Percentiles rank a stretch among this genome's conserved stretches.
Conservation (phyloP, 2,797 vertebrate species). For the Cyprinodon diabolis region DNA sequence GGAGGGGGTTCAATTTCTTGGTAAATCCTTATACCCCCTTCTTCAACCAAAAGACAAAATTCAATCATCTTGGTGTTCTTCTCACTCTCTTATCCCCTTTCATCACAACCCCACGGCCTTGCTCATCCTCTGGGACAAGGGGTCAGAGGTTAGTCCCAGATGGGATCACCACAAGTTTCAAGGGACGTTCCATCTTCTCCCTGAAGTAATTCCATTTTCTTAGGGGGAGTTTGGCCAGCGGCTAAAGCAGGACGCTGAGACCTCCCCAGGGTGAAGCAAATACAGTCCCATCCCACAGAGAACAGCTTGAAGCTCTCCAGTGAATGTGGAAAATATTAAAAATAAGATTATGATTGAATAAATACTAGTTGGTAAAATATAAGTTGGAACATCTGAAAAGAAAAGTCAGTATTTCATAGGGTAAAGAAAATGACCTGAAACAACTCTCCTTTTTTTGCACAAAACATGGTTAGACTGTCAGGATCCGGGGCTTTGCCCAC, state of each 20-base stretch:
- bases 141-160: constrained; percentile 67
- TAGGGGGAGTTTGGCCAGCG: constrained; percentile 49
- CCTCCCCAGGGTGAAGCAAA: constrained; percentile 49
- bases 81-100: constrained; percentile 55
- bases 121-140: constrained; percentile 37
- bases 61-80: constrained; percentile 69
- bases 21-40: constrained; percentile 80
- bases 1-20: constrained; percentile 78
- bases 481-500: too few relatives aligned
- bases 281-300: constrained; percentile 11
- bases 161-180: constrained; percentile 53
- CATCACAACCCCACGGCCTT: constrained; percentile 14
- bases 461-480: too few relatives aligned
- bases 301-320: constrained; percentile 19
- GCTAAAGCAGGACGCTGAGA: constrained; percentile 36
- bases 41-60: constrained; percentile 80
- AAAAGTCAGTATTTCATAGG: background rate
- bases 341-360: background rate
- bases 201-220: constrained; percentile 64
- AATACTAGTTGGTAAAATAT: background rate
- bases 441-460: background rate
- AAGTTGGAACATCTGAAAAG: background rate
- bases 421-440: background rate
- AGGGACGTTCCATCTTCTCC: constrained; percentile 59
- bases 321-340: background rate